Base-by-base conservation (phyloP, 2,113 vertebrate species). In the Probosciger aterrimus region DNA sequence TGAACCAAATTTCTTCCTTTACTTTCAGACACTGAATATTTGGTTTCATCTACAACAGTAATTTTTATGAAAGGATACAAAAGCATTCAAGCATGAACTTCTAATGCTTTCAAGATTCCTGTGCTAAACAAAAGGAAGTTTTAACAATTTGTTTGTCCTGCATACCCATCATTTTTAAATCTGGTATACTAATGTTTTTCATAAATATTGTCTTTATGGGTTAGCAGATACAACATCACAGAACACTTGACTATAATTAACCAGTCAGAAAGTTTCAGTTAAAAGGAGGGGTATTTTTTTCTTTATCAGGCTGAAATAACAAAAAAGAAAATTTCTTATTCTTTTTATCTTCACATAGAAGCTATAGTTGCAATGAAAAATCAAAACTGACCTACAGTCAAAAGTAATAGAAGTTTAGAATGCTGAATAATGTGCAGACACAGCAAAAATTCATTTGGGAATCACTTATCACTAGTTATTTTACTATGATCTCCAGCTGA, bases 41-140 rank as follows among this genome's bases (percentile, higher is more conserved):
- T 96, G 80, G 94, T 95, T 97, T 95, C 79, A 92, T 92, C 93
- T 97, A 49, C 71, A 92, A 89, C 19, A 94, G 94, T 81, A 95
- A 78, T 96, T 92, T 95, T 97, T 92, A 86, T 76, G 63, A 96
- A 95, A 97, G 77, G 75, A 37, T 20, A 90, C 31, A 93, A 50
- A 93, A 86, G 73, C 92, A 35, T 82, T 87, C 68, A 97, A 92
- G 81, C 88, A 88, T 93, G 90, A 97, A 82, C 55, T 88, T 92
- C 74, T 91, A 94, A 41, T 71, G 73, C 44, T 91, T 95, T 90
- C 90, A 68, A 46, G 92, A 83, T 88, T 92, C 75, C 53, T 60
- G 80, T 74, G 74, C 83, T 96, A 91, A 95, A 95, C 62, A 87
- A 64, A 93, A 90, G n/a, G 57, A 92, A 92, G 68, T 86, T 82